Percentiles rank a stretch among this genome's conserved stretches.
Evolutionary conservation across 2,113 vertebrate species (phyloP).

Genomic region (Sapayoa aenigma): DNA sequence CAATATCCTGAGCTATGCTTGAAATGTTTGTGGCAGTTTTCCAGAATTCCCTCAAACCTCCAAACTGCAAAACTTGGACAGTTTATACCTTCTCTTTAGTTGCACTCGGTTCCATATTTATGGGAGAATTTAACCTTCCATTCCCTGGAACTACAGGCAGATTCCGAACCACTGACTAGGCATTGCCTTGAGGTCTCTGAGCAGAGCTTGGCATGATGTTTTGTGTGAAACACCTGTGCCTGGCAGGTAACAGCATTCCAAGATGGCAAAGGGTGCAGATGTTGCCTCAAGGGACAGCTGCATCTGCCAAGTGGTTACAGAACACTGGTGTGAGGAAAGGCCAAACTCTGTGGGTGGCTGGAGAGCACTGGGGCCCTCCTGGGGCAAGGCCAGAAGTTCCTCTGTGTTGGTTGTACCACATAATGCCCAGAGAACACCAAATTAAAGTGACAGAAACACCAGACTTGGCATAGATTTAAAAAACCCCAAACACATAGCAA

Average conservation of each 20-base stretch:
- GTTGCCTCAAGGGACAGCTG: neutral
- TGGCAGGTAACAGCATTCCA: neutral
- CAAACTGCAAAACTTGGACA: neutral
- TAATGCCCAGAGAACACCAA: neutral
- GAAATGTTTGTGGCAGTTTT: neutral
- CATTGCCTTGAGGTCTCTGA: neutral
- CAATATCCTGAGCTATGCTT: neutral
- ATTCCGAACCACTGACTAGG: too few species aligned
- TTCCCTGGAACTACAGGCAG: neutral
- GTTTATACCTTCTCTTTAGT: neutral
- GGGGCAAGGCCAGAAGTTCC: neutral
- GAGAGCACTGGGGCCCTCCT: neutral
- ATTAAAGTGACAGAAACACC: neutral
- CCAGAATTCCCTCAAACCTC: neutral
- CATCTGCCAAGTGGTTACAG: neutral
- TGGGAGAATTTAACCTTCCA: neutral
- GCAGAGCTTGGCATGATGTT: rapidly evolving
- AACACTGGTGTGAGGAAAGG: neutral
- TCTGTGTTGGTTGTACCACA: neutral
- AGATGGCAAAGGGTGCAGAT: neutral
- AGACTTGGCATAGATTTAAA: neutral
- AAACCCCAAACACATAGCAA: rapidly evolving
- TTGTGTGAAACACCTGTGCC: neutral
- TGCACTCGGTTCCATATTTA: neutral
- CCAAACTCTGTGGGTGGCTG: neutral